These are phyloP conservation scores for Lepeophtheirus salmonis DNA, from an alignment of 1,140 invertebrate species.

Conservation along the genomic window DNA sequence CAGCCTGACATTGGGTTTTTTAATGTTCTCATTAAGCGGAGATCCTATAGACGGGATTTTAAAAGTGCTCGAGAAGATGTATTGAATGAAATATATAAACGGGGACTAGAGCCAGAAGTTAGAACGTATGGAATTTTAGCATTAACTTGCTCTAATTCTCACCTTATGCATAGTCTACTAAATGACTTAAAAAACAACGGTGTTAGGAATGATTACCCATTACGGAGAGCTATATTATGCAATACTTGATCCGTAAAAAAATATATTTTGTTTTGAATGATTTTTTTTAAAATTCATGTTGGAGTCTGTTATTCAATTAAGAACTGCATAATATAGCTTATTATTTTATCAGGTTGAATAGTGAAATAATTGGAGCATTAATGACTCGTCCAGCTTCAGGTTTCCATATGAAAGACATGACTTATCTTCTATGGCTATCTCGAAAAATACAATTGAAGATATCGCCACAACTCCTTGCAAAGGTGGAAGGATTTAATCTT, in stretches of 20 bases:
- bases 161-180: background rate
- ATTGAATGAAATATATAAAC: background rate
- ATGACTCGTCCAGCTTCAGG: background rate
- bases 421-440: background rate
- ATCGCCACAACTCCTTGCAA: background rate
- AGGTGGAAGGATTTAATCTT: background rate
- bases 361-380: background rate
- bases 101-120: background rate
- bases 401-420: background rate
- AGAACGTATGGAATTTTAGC: background rate
- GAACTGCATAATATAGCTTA: background rate
- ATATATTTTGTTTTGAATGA: no score
- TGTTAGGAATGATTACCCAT: no score
- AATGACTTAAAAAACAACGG: background rate
- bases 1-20: conserved; percentile 12
- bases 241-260: no score
- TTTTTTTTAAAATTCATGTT: no score
- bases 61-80: background rate
- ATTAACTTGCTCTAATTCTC: background rate
- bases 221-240: no score
- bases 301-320: no score
- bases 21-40: conserved; percentile 6
- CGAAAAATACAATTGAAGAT: background rate
- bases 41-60: background rate
- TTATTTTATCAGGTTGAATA: background rate